Evolutionary conservation across 1,140 invertebrate genomes (phyloP).

Genomic region (Sipha flava): DNA sequence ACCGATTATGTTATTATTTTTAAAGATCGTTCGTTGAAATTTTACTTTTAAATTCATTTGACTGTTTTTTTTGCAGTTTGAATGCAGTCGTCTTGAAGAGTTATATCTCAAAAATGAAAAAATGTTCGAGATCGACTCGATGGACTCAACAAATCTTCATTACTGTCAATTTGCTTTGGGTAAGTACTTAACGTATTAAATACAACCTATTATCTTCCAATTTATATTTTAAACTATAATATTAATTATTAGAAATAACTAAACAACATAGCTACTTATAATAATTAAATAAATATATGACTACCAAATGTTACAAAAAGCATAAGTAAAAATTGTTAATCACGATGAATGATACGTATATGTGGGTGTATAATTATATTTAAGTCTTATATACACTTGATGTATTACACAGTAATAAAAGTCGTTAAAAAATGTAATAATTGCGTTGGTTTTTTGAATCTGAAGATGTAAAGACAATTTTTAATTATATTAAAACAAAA

Average conservation of each 20-base stretch:
- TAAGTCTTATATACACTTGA: no score
- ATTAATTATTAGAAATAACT: no score
- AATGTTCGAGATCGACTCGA: neutral
- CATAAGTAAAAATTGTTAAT: neutral
- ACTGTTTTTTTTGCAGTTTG: neutral
- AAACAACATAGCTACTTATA: neutral
- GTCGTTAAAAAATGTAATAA: no score
- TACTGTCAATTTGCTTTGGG: neutral
- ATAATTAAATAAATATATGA: neutral
- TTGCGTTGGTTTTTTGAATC: neutral
- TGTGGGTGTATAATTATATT: neutral
- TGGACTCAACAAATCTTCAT: neutral
- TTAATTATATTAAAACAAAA: neutral
- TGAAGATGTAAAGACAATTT: neutral
- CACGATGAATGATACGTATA: neutral
- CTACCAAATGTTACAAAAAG: neutral
- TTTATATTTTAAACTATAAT: no score
- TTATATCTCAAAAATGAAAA: neutral
- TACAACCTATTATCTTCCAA: no score
- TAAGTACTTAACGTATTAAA: neutral
- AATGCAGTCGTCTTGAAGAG: conserved; percentile 11
- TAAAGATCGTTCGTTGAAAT: neutral
- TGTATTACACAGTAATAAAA: no score
- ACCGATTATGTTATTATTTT: neutral
- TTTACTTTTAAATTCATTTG: neutral